Evolutionary conservation across 2,888 invertebrate species (phyloP).

Genomic region (Epistrophella euchroma): DNA sequence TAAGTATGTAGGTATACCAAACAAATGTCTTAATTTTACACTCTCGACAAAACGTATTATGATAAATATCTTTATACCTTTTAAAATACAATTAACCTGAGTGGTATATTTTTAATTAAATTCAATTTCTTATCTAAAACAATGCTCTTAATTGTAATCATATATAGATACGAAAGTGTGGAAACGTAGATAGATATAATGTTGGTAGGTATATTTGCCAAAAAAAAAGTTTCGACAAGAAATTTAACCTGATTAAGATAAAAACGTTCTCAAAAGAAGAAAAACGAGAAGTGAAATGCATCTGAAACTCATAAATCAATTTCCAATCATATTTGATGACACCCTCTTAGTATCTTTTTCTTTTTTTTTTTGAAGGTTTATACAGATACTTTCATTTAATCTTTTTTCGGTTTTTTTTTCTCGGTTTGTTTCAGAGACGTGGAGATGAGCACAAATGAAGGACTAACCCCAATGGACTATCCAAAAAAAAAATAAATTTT

Average conservation of each 20-base stretch:
- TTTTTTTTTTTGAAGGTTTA: conserved; percentile 8
- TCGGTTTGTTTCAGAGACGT: conserved; percentile 33
- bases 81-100: conserved; percentile 39
- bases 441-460: conserved; percentile 70
- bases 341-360: conserved; percentile 56
- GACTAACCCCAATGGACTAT: conserved; percentile 72
- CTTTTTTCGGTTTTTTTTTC: conserved; percentile 18
- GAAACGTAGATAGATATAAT: conserved; percentile 17
- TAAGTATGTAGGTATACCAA: neutral
- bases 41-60: conserved; percentile 3
- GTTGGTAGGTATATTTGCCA: neutral
- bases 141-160: neutral
- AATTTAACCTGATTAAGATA: conserved; percentile 35
- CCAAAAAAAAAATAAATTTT: conserved; percentile 44
- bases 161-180: neutral
- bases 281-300: conserved; percentile 44
- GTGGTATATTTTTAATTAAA: conserved; percentile 54
- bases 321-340: conserved; percentile 75
- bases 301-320: conserved; percentile 69
- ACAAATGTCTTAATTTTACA: conserved; percentile 35
- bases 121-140: conserved; percentile 5
- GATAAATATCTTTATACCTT: conserved; percentile 37
- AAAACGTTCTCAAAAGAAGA: conserved; percentile 19
- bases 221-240: conserved; percentile 9
- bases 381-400: conserved; percentile 62